Base-by-base conservation (phyloP, 92 coral and sea anemone genomes). In the Zoanthus solanderi region DNA sequence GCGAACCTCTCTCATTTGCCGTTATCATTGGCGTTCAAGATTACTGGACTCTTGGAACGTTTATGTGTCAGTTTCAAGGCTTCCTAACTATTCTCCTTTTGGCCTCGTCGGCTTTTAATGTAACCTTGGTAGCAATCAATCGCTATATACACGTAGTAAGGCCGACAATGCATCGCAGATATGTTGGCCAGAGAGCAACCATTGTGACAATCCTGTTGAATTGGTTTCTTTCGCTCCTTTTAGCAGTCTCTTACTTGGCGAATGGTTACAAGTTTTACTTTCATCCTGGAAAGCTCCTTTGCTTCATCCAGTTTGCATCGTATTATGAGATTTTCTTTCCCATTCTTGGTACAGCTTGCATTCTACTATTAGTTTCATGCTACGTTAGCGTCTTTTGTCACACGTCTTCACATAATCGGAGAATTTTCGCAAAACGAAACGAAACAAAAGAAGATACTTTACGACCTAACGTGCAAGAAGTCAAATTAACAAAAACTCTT, bases 31-130 rank as follows among this genome's bases (percentile, higher is more conserved):
- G 84, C 4, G 52, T 92, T 29, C 78, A 79, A 30, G 89, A 87
- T 28, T 31, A 53, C 4, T 94, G 98, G 98, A 31, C 92, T 0
- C 85, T 89, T 32, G 91, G 92, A 5, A 7, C 66, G 17, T 29
- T 87, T 28, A 46, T 83, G 23, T 94, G 98, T 34, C 95, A 94
- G 80, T 58, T 94, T 11, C 95, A 94, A 47, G 98, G 98, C 13
- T 65, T 90, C 37, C 48, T 84, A 10, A 80, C 77, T 15, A 90
- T 92, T 71, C 86, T 89, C 15, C 56, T 92, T 61, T 88, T 88
- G 30, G 87, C 91, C 56, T 93, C 93, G 0, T 92, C 98, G 10
- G 82, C 86, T 52, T 86, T 87, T 29, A 90, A 93, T 10, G 92
- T 92, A 66, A 93, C 95, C 50, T 69, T 92, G 18, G 94, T 92